phyloP scores from a whole-genome alignment of 2,797 vertebrate genomes.

The Eulemur albifrons region DNA sequence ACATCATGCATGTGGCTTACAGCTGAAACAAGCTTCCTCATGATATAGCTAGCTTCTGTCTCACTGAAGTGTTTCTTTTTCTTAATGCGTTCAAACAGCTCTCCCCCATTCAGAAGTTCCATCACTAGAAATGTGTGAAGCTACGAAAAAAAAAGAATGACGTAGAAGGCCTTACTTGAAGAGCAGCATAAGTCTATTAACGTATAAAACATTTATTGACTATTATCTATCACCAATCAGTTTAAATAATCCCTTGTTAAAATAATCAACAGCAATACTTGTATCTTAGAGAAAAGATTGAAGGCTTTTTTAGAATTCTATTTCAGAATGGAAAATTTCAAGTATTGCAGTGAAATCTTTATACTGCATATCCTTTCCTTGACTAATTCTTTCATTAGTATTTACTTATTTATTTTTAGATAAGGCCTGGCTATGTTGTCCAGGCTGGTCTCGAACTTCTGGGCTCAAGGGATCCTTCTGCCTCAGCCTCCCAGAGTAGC shows the following conservation, averaged over 20 bases:
- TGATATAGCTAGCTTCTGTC: constrained; percentile 96
- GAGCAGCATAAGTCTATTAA: background rate
- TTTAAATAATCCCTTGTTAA: background rate
- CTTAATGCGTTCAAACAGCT: constrained; percentile 96
- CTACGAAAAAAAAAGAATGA: constrained; percentile 81
- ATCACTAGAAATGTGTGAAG: constrained; percentile 97
- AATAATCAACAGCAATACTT: background rate
- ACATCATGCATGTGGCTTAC: constrained; percentile 99
- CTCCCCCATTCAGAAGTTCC: constrained; percentile 96
- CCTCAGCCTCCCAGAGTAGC: background rate
- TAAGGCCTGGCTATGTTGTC: background rate
- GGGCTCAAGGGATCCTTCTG: background rate
- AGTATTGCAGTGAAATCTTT: constrained; percentile 51
- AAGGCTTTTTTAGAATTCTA: constrained; percentile 45
- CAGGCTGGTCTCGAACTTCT: background rate
- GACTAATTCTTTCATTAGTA: background rate
- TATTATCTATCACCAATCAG: background rate
- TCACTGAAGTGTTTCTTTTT: constrained; percentile 97
- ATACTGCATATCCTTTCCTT: background rate
- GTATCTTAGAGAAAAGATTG: background rate
- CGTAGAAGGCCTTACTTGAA: fast-evolving
- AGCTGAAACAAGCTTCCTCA: constrained; percentile 96
- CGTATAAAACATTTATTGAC: background rate
- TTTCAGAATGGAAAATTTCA: constrained; percentile 56
- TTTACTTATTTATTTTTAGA: background rate